Conservation (phyloP, 2,888 invertebrate genomes). For the Ctenicera cuprea region DNA sequence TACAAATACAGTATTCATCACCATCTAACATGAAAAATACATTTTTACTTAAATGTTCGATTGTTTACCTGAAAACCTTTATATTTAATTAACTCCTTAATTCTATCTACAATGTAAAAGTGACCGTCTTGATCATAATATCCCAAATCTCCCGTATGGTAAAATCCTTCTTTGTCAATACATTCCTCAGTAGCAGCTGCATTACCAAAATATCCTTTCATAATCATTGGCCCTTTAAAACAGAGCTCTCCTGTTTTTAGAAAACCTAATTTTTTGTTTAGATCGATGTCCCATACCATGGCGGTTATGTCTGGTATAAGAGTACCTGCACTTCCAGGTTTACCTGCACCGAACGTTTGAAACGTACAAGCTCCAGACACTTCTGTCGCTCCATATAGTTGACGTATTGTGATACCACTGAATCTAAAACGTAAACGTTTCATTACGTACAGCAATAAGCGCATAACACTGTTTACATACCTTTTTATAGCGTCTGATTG, state of each 20-base stretch:
- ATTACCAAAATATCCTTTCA: constrained; percentile 85
- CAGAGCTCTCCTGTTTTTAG: constrained; percentile 86
- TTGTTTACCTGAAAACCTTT: constrained; percentile 83
- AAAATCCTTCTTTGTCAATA: constrained; percentile 83
- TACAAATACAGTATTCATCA: not conserved
- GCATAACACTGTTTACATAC: no score
- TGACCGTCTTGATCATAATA: constrained; percentile 84
- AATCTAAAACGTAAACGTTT: not conserved
- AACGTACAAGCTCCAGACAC: not conserved
- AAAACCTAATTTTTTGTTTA: constrained; percentile 76
- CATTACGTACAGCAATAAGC: no score
- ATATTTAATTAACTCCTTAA: constrained; percentile 92
- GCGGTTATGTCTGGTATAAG: constrained; percentile 77
- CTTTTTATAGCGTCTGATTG: constrained; percentile 38
- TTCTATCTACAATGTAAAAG: constrained; percentile 86
- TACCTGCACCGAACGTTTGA: not conserved
- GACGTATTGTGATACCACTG: not conserved
- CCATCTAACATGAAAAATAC: not conserved
- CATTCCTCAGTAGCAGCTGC: constrained; percentile 66
- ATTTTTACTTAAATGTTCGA: no score
- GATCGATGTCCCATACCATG: constrained; percentile 76
- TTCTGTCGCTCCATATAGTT: constrained; percentile 30
- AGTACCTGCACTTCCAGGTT: constrained; percentile 72
- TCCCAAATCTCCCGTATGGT: constrained; percentile 87
- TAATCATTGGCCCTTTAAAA: constrained; percentile 80